Evolutionary conservation across 1,140 invertebrate genomes (phyloP).

Genomic region (Linepithema humile): DNA sequence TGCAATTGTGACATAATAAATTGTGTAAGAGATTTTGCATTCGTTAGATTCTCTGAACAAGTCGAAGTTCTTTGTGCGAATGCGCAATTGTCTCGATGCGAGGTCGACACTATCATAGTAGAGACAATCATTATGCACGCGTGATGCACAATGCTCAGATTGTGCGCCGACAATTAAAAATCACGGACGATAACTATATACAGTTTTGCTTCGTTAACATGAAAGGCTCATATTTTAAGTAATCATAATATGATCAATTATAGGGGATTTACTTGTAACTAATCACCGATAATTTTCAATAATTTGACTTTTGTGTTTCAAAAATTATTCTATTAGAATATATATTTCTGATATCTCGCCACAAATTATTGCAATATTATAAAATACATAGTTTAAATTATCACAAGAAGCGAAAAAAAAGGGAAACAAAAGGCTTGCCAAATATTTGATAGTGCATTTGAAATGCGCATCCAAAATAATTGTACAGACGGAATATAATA

Average conservation of each 20-base stretch:
- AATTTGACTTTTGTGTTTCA: not conserved
- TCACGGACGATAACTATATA: not conserved
- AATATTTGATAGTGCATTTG: slow-evolving; percentile 5
- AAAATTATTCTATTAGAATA: not conserved
- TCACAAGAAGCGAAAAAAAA: not conserved
- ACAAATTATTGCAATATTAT: not conserved
- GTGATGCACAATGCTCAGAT: not conserved
- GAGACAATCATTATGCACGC: not conserved
- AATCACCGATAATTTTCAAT: not conserved
- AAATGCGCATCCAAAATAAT: slow-evolving; percentile 17
- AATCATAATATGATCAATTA: not conserved
- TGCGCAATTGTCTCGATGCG: not conserved
- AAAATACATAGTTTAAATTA: not conserved
- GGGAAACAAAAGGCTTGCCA: not conserved
- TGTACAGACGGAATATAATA: not conserved
- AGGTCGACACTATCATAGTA: slow-evolving; percentile 11
- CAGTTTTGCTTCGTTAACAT: slow-evolving; percentile 29
- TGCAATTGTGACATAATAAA: not conserved
- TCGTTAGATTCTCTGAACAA: not conserved
- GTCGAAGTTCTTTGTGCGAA: not conserved
- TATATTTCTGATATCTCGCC: not conserved
- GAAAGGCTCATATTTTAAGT: not conserved
- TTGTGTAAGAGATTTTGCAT: not conserved
- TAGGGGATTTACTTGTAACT: too few species aligned
- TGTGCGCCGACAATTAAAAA: slow-evolving; percentile 50